Percentiles rank a stretch among this genome's conserved stretches.
Evolutionary conservation across 1,140 invertebrate species (phyloP).

Genomic region (Drosophila paulistorum): DNA sequence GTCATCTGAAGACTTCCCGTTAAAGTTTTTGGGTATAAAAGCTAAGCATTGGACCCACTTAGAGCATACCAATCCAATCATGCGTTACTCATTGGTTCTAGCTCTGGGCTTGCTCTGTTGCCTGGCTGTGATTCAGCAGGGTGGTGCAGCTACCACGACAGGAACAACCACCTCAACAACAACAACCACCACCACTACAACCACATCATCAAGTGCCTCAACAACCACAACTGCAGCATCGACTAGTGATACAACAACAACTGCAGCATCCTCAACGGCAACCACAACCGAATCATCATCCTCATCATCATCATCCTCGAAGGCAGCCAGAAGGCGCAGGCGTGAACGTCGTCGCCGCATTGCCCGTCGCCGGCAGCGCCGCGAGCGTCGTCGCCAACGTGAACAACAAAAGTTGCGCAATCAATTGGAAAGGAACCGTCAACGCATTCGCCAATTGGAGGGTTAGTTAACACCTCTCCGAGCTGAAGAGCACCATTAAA

Average conservation of each 20-base stretch:
- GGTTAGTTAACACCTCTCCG: background rate
- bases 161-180: background rate
- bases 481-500: background rate
- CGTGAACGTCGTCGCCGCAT: background rate
- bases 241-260: background rate
- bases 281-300: background rate
- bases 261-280: background rate
- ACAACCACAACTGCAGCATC: background rate
- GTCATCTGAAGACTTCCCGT: too few relatives aligned
- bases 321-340: slow-evolving; percentile 6
- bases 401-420: slow-evolving; percentile 4
- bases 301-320: background rate
- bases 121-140: slow-evolving; percentile 26
- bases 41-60: background rate
- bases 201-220: background rate
- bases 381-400: background rate
- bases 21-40: background rate
- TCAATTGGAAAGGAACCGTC: background rate
- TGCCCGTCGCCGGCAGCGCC: background rate
- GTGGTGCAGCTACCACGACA: background rate
- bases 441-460: slow-evolving; percentile 8
- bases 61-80: slow-evolving; percentile 13
- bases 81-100: slow-evolving; percentile 32
- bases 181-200: background rate
- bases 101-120: slow-evolving; percentile 30